Percentiles rank a stretch among this genome's conserved stretches.
Conservation (phyloP, 2,113 vertebrate genomes). For the Galemys pyrenaicus region DNA sequence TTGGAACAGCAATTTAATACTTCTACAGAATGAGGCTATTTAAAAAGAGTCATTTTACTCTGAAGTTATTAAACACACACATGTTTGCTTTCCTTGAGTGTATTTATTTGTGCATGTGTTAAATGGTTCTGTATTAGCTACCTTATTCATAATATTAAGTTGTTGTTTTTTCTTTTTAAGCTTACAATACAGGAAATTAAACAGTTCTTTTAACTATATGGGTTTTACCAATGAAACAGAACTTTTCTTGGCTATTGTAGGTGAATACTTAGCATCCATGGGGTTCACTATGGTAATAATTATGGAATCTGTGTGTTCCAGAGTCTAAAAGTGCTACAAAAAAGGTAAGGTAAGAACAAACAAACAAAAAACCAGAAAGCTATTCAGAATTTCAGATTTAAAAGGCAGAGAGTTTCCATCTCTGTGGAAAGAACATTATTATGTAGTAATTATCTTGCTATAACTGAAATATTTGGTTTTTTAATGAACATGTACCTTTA, state of each 20-base stretch:
- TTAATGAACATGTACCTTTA: not conserved
- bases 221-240: not conserved
- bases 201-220: not conserved
- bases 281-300: not conserved
- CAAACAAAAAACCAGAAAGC: not conserved
- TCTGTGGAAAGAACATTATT: not conserved
- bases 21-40: not conserved
- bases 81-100: constrained; percentile 51
- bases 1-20: constrained; percentile 44
- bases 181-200: constrained; percentile 47
- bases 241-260: not conserved
- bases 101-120: constrained; percentile 50
- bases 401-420: not conserved
- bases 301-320: not conserved
- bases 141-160: constrained; percentile 52
- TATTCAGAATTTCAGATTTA: not conserved
- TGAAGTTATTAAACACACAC: constrained; percentile 61
- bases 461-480: not conserved
- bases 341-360: not conserved
- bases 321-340: not conserved
- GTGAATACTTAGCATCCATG: not conserved
- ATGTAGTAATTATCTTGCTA: not conserved
- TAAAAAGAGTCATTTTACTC: not conserved
- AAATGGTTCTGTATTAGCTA: constrained; percentile 53
- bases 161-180: not conserved